phyloP scores from a whole-genome alignment of 2,797 vertebrate genomes.

The Pseudomugil gertrudae region DNA sequence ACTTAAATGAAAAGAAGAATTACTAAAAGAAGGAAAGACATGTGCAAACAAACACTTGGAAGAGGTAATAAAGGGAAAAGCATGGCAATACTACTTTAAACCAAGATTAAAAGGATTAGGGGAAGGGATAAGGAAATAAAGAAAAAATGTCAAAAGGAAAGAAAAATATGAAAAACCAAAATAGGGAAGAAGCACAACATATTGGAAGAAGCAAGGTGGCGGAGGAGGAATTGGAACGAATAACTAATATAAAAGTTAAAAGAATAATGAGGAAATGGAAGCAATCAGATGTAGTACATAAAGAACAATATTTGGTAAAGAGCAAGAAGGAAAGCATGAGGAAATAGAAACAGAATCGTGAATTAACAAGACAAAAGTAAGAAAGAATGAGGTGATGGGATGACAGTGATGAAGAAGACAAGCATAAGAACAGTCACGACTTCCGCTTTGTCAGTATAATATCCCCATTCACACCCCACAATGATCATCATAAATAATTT shows the following conservation, averaged over 20 bases:
- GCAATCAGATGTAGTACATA: background rate
- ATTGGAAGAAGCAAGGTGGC: background rate
- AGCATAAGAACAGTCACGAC: conserved; percentile 55
- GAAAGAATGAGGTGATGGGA: conserved; percentile 20
- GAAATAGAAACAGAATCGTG: background rate
- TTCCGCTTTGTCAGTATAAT: conserved; percentile 56
- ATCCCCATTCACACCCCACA: conserved; percentile 52
- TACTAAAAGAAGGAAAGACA: no score
- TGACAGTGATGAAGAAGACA: background rate
- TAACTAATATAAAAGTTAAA: background rate
- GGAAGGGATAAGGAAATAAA: background rate
- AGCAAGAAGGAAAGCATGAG: background rate
- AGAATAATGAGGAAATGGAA: background rate
- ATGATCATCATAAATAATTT: conserved; percentile 68
- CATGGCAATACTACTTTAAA: background rate
- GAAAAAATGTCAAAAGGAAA: no score
- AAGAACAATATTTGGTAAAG: background rate
- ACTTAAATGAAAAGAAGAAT: background rate
- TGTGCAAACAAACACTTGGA: no score
- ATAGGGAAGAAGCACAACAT: background rate
- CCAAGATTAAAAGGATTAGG: no score
- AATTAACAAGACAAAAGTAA: background rate
- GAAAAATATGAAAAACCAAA: no score
- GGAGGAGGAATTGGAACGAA: background rate
- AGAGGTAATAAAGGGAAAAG: background rate